Evolutionary conservation across 2,888 invertebrate species (phyloP).

Genomic region (Venusia cambrica): DNA sequence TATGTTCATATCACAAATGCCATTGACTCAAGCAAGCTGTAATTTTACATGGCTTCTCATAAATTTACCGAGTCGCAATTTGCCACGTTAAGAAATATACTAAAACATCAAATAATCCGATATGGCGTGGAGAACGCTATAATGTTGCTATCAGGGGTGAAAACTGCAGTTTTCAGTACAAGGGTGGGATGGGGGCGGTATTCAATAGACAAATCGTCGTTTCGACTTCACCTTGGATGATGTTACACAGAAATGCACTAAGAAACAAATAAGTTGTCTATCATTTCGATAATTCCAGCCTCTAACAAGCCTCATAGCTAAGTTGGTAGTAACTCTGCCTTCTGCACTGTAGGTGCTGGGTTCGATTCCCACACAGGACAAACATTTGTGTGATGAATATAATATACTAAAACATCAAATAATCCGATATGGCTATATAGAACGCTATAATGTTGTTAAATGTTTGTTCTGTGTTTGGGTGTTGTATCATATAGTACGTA

Average conservation of each 20-base stretch:
- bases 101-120: conserved; percentile 26
- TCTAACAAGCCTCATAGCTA: too few relatives aligned
- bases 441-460: too few relatives aligned
- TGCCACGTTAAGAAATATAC: conserved; percentile 21
- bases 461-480: too few relatives aligned
- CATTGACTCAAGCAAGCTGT: conserved; percentile 2
- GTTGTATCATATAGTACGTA: too few relatives aligned
- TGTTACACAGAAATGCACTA: conserved; percentile 36
- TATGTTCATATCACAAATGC: conserved; percentile 6
- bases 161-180: conserved; percentile 41
- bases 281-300: too few relatives aligned
- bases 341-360: too few relatives aligned
- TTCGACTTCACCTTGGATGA: conserved; percentile 35
- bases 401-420: too few relatives aligned
- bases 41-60: conserved; percentile 12
- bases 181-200: conserved; percentile 41
- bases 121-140: conserved; percentile 38
- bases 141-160: conserved; percentile 34
- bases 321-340: too few relatives aligned
- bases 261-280: too few relatives aligned
- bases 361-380: too few relatives aligned
- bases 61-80: conserved; percentile 17
- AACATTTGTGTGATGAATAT: too few relatives aligned
- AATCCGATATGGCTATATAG: too few relatives aligned
- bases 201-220: conserved; percentile 53